Base-by-base conservation (phyloP, 2,888 invertebrate genomes). In the Agriopis aurantiaria region DNA sequence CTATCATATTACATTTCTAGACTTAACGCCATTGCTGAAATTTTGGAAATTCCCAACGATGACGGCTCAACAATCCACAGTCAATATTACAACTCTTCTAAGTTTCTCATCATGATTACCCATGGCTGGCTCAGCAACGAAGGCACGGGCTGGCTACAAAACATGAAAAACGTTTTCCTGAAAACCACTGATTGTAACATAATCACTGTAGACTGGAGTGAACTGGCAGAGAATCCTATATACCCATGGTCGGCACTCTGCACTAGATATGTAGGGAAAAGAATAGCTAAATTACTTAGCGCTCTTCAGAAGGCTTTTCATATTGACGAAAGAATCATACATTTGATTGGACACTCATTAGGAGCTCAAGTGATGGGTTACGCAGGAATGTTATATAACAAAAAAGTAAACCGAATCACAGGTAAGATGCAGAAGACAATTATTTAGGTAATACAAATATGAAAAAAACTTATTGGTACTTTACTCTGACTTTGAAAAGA, bases 291-390 rank as follows among this genome's bases (percentile, higher is more conserved):
- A 70, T 71, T 94, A 51, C 68, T 94, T 2, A 74, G 82, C 12
- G 79, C 85, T 4, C 75, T 92, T 10, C 73, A 74, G 11, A 73
- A 72, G 49, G 80, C 82, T 0, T 89, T 86, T 69, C 59, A 80
- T 10, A 45, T 87, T 0, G 64, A 78, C 45, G 84, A 84, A 9
- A 81, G 79, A 10, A 77, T 78, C 52, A 80, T 92, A 57, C 93
- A 95, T 80, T 80, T 95, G 61, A 88, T 95, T 57, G 95, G 95
- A 0, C 96, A 96, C 75, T 96, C 96, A 78, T 86, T 96, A 68
- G 96, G 96, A 40, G 95, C 96, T 0, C 96, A 96, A 56, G 93
- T 95, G 7, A 95, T 95, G 94, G 96, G 96, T 6, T 95, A 95
- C 78, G 93, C 95, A 3, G 96, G 95, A 82, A 75, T 93, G 91